These are phyloP conservation scores for Willowsia nigromaculata DNA, from an alignment of 2,888 invertebrate genomes.

Conservation along the genomic window DNA sequence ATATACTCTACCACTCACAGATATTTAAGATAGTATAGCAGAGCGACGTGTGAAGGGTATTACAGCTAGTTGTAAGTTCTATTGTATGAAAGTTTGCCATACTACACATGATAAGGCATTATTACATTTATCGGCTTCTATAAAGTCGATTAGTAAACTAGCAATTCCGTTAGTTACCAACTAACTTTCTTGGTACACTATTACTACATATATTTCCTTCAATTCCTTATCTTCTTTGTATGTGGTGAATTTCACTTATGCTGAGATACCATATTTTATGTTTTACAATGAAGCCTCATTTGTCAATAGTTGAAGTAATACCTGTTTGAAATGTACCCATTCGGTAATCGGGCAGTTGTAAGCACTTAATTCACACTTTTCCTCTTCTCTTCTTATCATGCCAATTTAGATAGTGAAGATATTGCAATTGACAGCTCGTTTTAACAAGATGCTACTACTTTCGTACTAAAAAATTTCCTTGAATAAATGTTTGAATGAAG, in stretches of 20 bases:
- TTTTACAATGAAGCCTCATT: not conserved
- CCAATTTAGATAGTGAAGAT: not conserved
- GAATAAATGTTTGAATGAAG: not conserved
- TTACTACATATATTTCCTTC: not conserved
- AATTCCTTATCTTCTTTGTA: not conserved
- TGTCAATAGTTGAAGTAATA: not conserved
- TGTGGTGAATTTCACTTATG: conserved; percentile 41
- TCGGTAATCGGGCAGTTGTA: not conserved
- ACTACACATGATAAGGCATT: not conserved
- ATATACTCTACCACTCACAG: too few relatives aligned
- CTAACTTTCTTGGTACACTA: not conserved
- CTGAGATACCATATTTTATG: not conserved
- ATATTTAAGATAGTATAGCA: too few relatives aligned
- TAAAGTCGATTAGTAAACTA: conserved; percentile 40
- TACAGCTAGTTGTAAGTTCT: not conserved
- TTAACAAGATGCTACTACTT: not conserved
- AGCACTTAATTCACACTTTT: conserved; percentile 1
- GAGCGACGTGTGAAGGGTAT: not conserved
- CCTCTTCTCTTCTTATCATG: not conserved
- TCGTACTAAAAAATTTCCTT: not conserved
- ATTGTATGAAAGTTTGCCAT: not conserved
- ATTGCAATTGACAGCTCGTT: conserved; percentile 31
- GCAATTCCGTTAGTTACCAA: not conserved
- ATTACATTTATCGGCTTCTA: conserved; percentile 57
- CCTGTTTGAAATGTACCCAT: not conserved